Evolutionary conservation across 2,797 vertebrate genomes (phyloP), one percentile per base, ranked within the genome.

Genomic region (Simalia tracyae): DNA sequence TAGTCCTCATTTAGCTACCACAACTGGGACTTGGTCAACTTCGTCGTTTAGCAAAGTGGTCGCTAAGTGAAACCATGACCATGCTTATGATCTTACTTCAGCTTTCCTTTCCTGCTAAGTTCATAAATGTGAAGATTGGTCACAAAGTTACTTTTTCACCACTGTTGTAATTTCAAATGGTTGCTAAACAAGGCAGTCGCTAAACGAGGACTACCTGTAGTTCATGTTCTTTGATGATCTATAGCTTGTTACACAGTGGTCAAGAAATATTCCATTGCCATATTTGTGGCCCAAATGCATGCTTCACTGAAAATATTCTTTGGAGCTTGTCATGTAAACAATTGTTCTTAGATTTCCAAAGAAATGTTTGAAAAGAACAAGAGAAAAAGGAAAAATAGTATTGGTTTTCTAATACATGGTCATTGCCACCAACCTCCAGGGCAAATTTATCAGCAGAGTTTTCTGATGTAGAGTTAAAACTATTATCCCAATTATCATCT

Each of bases 151-250:
- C 0, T 89, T 94, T 94, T 93, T 85, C 57, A 8, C 50, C 56
- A 17, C 36, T 94, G 95, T 61, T 91, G 57, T 61, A 93, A 91
- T 60, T 3, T 36, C 61, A 31, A 92, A 5, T 85, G 89, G 61
- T 24, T 36, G 10, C 19, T 24, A 81, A 81, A 81, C 10, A 9
- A 81, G 36, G 72, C 3, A 42, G 42, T 42, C 72, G 24, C 19
- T 24, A 81, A 81, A 81, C 10, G 9, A 81, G 36, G 72, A 46
- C 72, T 24, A 46, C 19, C 8, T 81, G 22, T 56, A 15, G 50
- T 95, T 89, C 89, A 87, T 76, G 72, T 87, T 88, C 91, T 94
- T 89, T 93, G 86, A 90, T 66, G 0, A 2, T 95, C 90, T 92
- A 2, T 86, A 54, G 93, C 4, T 66, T 90, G 0, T 24, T 89